Percentiles rank a stretch among this genome's conserved stretches.
These are phyloP conservation scores for Siniperca knerii DNA, from an alignment of 2,113 vertebrate species.

Conservation along the genomic window DNA sequence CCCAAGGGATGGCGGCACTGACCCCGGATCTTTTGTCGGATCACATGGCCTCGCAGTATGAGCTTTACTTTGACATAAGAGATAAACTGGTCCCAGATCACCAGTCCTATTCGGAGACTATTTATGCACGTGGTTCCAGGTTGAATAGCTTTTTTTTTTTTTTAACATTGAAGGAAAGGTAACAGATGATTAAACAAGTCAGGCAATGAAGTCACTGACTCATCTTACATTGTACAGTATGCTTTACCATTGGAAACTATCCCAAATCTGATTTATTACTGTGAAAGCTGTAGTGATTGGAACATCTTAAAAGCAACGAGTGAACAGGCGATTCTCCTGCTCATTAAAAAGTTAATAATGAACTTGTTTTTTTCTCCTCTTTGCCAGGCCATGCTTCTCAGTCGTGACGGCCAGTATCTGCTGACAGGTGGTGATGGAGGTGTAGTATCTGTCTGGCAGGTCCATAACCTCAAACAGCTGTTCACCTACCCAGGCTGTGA, in stretches of 20 bases:
- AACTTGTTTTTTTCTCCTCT: neutral
- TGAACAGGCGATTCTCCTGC: too few species aligned
- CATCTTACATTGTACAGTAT: neutral
- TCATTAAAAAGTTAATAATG: neutral
- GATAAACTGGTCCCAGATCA: slow-evolving; percentile 56
- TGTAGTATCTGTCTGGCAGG: slow-evolving; percentile 92
- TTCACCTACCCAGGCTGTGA: slow-evolving; percentile 97
- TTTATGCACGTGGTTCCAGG: slow-evolving; percentile 44
- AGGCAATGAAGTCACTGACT: neutral
- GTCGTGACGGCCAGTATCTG: slow-evolving; percentile 96
- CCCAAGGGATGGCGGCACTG: slow-evolving; percentile 34
- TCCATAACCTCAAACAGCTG: slow-evolving; percentile 91
- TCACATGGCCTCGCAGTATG: slow-evolving; percentile 52
- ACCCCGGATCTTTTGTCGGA: slow-evolving; percentile 47
- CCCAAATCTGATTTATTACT: neutral
- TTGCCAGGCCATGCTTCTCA: slow-evolving; percentile 92
- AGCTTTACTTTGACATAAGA: slow-evolving; percentile 51
- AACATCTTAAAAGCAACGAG: neutral
- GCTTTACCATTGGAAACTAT: neutral
- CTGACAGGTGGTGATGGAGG: slow-evolving; percentile 94
- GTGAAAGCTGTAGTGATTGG: neutral
- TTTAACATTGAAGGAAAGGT: slow-evolving; percentile 8
- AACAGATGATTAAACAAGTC: slow-evolving; percentile 21
- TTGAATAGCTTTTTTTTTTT: slow-evolving; percentile 20
- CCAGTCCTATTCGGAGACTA: slow-evolving; percentile 33